These are phyloP conservation scores for Halichoerus grypus DNA, from an alignment of 2,113 vertebrate genomes.

Conservation along the genomic window DNA sequence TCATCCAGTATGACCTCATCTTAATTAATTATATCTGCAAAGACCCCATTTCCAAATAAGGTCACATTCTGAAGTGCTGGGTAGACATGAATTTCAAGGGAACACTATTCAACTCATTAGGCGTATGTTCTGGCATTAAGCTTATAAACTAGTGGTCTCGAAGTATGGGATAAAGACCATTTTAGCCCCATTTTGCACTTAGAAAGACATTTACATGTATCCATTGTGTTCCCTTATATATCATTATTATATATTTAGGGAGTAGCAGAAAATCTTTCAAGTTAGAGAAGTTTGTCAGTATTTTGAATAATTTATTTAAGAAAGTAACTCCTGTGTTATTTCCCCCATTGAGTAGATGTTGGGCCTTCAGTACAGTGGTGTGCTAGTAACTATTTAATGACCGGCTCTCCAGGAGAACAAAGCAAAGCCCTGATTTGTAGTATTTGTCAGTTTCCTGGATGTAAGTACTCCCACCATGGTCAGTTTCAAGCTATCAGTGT, in stretches of 20 bases:
- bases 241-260: neutral
- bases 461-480: neutral
- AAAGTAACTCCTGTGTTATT: neutral
- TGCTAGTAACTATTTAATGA: neutral
- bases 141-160: neutral
- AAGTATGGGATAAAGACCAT: neutral
- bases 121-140: neutral
- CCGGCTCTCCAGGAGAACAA: neutral
- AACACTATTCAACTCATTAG: neutral
- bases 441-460: neutral
- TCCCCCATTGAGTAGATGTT: neutral
- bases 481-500: conserved; percentile 9
- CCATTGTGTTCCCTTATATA: neutral
- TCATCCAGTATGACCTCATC: neutral
- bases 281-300: neutral
- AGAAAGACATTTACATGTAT: neutral
- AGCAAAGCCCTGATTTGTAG: neutral
- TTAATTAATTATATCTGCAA: neutral
- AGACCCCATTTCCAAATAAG: neutral
- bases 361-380: neutral
- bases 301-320: conserved; percentile 40
- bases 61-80: neutral
- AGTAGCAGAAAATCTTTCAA: neutral
- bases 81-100: neutral
- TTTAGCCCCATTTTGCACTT: neutral